Evolutionary conservation across 30 jellyfish, hydroid and myxozoan genomes (phyloP).

Genomic region (Aurelia sp.): DNA sequence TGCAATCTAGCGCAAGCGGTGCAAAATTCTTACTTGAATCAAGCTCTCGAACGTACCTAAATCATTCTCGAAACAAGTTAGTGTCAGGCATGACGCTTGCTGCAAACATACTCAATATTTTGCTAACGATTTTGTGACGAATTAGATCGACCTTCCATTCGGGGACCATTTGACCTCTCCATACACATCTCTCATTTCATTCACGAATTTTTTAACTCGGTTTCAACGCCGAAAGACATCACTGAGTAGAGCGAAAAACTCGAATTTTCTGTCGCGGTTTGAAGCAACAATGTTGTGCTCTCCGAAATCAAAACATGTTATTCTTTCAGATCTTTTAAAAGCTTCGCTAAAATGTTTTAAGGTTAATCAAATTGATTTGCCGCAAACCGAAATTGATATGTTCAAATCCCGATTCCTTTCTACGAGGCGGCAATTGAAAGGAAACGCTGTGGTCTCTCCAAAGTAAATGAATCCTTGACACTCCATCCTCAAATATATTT

Average conservation of each 20-base stretch:
- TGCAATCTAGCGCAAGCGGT: too few relatives aligned
- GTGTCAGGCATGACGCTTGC: too few relatives aligned
- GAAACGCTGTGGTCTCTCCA: constrained; percentile 38
- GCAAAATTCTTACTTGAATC: too few relatives aligned
- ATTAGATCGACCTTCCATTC: too few relatives aligned
- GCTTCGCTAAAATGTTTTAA: constrained; percentile 1
- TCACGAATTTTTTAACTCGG: too few relatives aligned
- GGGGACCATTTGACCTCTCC: too few relatives aligned
- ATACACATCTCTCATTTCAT: too few relatives aligned
- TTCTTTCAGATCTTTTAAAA: not conserved
- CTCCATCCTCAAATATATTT: constrained; percentile 55
- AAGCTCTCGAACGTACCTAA: too few relatives aligned
- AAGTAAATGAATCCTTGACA: constrained; percentile 29
- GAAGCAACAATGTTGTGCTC: not conserved
- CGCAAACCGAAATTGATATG: constrained; percentile 41
- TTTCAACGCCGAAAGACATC: too few relatives aligned
- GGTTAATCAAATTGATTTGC: constrained; percentile 9
- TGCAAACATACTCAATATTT: too few relatives aligned
- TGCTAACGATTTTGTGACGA: too few relatives aligned
- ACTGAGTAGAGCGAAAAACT: not conserved
- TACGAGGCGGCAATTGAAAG: constrained; percentile 43
- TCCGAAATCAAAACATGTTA: constrained; percentile 14
- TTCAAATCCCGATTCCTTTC: constrained; percentile 28
- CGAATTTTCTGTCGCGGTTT: not conserved
- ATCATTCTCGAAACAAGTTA: too few relatives aligned